These are phyloP conservation scores for Capreolus pygargus DNA, from an alignment of 2,113 vertebrate species.

Conservation along the genomic window DNA sequence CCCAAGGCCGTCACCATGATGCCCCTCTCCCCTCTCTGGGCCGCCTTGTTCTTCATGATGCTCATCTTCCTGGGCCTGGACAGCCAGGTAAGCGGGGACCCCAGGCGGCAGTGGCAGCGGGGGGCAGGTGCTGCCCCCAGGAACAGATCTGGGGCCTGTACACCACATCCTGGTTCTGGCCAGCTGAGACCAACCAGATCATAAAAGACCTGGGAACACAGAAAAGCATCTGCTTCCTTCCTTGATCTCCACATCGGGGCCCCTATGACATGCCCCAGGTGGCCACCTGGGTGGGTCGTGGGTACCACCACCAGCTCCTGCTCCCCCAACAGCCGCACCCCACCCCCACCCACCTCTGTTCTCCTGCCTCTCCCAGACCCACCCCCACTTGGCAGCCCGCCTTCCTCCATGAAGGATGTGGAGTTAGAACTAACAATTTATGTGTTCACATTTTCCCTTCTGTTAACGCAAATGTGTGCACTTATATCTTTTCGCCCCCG, in stretches of 20 bases:
- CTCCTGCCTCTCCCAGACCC: neutral
- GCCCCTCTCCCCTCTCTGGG: slow-evolving; percentile 97
- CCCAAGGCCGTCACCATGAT: slow-evolving; percentile 99
- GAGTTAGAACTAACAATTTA: neutral
- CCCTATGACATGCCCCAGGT: neutral
- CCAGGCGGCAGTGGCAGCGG: too few relatives aligned
- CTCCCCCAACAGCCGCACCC: neutral
- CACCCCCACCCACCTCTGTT: neutral
- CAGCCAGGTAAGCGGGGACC: slow-evolving; percentile 88
- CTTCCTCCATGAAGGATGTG: neutral
- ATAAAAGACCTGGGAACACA: fast-evolving
- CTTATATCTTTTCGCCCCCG: neutral
- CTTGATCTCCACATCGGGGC: neutral
- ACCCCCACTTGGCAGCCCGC: neutral
- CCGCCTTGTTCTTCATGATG: slow-evolving; percentile 98
- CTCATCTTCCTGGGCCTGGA: slow-evolving; percentile 98
- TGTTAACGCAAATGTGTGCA: fast-evolving
- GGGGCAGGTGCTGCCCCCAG: neutral
- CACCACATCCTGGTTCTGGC: neutral
- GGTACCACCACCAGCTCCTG: neutral
- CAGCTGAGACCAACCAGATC: neutral
- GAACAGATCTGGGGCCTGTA: neutral
- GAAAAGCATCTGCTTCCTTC: neutral
- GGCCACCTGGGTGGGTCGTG: neutral
- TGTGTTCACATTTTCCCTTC: neutral